Conservation (phyloP, 2,888 invertebrate genomes). For the Eustalomyia histrio region DNA sequence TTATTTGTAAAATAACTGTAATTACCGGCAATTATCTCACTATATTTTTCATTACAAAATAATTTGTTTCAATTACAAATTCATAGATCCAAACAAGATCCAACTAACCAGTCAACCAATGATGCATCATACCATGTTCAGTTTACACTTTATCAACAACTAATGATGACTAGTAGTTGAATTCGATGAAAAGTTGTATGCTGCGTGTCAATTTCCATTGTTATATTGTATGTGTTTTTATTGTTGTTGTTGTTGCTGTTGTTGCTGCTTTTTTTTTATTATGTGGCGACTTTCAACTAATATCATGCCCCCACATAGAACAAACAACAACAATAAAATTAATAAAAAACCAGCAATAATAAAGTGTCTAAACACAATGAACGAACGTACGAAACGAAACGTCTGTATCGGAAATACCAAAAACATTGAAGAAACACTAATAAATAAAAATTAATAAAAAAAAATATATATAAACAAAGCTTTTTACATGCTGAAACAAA, state of each 20-base stretch:
- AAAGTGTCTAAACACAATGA: slow-evolving; percentile 23
- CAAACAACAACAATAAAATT: not conserved
- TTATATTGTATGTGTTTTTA: slow-evolving; percentile 27
- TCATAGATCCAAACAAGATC: slow-evolving; percentile 15
- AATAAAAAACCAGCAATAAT: slow-evolving; percentile 5
- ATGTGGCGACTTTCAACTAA: slow-evolving; percentile 51
- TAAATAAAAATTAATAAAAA: slow-evolving; percentile 17
- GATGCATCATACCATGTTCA: slow-evolving; percentile 24
- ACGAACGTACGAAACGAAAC: slow-evolving; percentile 17
- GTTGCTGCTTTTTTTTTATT: slow-evolving; percentile 28
- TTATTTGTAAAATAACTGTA: not conserved
- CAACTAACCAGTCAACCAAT: slow-evolving; percentile 14
- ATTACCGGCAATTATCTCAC: not conserved
- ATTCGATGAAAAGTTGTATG: slow-evolving; percentile 12
- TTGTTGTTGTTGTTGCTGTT: too few species aligned
- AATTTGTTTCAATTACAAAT: slow-evolving; percentile 57
- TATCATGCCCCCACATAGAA: slow-evolving; percentile 34
- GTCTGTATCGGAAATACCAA: slow-evolving; percentile 60
- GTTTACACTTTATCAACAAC: slow-evolving; percentile 46
- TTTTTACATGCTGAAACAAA: slow-evolving; percentile 19
- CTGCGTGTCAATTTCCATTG: slow-evolving; percentile 49
- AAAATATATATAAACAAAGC: slow-evolving; percentile 2
- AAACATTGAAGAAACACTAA: slow-evolving; percentile 55
- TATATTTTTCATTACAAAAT: slow-evolving; percentile 48
- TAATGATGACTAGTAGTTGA: slow-evolving; percentile 34